Percentiles rank a stretch among this genome's conserved stretches.
Conservation (phyloP, 2,797 vertebrate genomes). For the Anableps anableps region DNA sequence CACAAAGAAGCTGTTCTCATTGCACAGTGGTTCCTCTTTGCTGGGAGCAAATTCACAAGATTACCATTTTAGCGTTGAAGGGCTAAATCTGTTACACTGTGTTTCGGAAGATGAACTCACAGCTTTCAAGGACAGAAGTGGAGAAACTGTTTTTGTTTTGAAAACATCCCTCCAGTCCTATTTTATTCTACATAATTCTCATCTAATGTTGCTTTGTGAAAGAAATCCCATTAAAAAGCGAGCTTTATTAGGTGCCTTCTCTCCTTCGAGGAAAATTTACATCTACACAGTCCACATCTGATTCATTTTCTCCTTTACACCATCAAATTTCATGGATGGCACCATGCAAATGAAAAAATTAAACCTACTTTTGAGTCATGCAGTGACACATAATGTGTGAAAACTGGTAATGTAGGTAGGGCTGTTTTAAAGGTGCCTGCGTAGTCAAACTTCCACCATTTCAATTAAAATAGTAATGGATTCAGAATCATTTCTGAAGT, state of each 20-base stretch:
- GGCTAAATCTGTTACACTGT: conserved; percentile 7
- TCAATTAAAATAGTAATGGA: neutral
- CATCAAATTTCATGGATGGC: conserved; percentile 30
- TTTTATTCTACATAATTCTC: neutral
- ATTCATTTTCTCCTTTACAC: conserved; percentile 13
- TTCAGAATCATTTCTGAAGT: neutral
- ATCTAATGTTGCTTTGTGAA: neutral
- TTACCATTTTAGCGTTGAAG: conserved; percentile 18
- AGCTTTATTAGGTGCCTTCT: conserved; percentile 2
- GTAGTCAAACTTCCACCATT: neutral
- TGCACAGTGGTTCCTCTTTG: conserved; percentile 7
- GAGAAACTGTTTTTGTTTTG: neutral
- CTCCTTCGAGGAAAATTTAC: conserved; percentile 17
- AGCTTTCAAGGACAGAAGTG: neutral
- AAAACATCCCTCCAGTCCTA: neutral
- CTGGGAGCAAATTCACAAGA: conserved; percentile 26
- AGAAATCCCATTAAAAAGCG: neutral
- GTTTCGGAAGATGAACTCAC: neutral
- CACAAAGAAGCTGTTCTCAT: conserved; percentile 16
- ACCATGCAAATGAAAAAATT: conserved; percentile 34
- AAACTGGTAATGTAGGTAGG: conserved; percentile 26
- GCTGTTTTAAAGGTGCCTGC: conserved; percentile 35
- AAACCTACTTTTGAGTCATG: conserved; percentile 19
- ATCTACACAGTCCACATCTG: neutral
- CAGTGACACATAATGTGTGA: conserved; percentile 24